Conservation (phyloP, 2,888 invertebrate species). For the Exephanes ischioxanthus region DNA sequence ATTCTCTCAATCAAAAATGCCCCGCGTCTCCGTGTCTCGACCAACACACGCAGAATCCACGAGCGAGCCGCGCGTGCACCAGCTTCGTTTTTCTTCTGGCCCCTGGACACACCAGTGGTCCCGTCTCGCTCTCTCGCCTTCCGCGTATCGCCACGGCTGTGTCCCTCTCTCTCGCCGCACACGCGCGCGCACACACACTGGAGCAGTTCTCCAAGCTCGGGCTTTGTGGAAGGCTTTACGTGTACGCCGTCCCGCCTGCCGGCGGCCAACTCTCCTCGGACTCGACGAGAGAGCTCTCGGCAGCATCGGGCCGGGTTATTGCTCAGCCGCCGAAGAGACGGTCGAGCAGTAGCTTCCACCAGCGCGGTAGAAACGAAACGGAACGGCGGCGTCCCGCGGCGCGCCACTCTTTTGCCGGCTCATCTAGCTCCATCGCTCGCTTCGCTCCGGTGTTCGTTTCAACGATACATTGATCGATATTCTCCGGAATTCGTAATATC, state of each 20-base stretch:
- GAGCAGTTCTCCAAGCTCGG: constrained; percentile 25
- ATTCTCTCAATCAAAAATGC: constrained; percentile 55
- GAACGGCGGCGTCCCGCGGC: constrained; percentile 38
- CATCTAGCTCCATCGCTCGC: neutral
- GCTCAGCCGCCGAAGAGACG: constrained; percentile 68
- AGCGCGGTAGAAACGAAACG: constrained; percentile 56
- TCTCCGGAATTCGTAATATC: neutral
- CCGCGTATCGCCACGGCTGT: constrained; percentile 1
- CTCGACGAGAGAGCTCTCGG: constrained; percentile 28
- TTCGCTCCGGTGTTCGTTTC: neutral
- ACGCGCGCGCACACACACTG: neutral
- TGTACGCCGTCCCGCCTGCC: constrained; percentile 34
- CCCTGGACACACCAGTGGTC: constrained; percentile 18
- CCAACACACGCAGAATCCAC: constrained; percentile 36
- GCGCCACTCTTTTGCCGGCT: constrained; percentile 22
- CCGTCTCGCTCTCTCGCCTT: constrained; percentile 42
- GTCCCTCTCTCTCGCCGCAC: constrained; percentile 15
- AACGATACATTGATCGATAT: neutral
- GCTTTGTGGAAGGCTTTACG: constrained; percentile 31
- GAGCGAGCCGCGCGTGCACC: constrained; percentile 18
- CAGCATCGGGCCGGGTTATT: constrained; percentile 59
- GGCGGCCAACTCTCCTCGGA: constrained; percentile 44
- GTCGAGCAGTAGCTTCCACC: constrained; percentile 63
- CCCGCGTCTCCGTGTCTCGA: constrained; percentile 56
- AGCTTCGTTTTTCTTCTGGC: constrained; percentile 45